A percentile compares a stretch with the other conserved stretches of the same genome.
phyloP scores from a whole-genome alignment of 2,113 vertebrate genomes.

The Pseudonaja textilis region DNA sequence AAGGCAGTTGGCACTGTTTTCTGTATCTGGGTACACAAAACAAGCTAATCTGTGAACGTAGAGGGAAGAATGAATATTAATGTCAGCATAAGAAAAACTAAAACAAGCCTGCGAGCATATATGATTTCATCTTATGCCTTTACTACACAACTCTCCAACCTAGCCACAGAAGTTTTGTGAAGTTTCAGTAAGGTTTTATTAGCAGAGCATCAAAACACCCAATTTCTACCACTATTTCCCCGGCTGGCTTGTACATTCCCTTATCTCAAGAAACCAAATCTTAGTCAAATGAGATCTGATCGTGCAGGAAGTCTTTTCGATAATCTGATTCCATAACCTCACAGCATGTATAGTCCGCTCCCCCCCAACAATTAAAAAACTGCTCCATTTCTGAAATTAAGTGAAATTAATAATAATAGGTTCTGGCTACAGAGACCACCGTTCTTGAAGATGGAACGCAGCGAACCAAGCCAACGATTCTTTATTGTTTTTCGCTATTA shows the following conservation, averaged over 20 bases:
- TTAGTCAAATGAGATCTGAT: neutral
- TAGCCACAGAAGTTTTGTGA: neutral
- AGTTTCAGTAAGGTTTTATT: neutral
- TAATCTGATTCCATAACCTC: neutral
- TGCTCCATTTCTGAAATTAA: neutral
- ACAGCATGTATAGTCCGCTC: neutral
- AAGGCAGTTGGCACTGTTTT: neutral
- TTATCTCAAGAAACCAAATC: neutral
- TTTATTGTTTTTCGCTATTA: neutral
- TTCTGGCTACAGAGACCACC: neutral
- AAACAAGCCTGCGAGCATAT: neutral
- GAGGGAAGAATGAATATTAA: neutral
- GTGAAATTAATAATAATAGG: neutral
- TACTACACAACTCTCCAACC: neutral
- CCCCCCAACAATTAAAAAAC: neutral
- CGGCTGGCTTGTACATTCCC: neutral
- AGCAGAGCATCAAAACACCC: neutral
- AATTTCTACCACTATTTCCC: neutral
- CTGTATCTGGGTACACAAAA: neutral
- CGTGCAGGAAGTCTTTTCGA: neutral
- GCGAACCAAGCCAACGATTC: neutral
- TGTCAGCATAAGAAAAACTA: neutral
- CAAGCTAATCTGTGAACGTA: neutral
- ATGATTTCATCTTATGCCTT: neutral
- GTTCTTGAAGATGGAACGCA: neutral